A percentile compares a stretch with the other conserved stretches of the same genome.
These are phyloP conservation scores for Epinotia ramella DNA, from an alignment of 2,888 invertebrate genomes.

Conservation along the genomic window DNA sequence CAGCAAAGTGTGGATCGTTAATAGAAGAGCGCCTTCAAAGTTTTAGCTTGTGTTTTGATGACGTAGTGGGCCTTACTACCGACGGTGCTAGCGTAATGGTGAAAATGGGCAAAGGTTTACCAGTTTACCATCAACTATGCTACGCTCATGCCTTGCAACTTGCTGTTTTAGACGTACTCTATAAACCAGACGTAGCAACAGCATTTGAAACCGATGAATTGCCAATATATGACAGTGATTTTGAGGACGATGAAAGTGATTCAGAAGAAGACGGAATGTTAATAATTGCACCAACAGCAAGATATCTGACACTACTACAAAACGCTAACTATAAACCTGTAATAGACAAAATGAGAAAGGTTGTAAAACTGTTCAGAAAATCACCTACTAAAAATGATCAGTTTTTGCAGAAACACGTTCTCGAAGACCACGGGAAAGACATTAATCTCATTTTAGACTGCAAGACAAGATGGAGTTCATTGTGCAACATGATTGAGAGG, in stretches of 20 bases:
- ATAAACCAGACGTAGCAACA: not conserved
- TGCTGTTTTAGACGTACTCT: constrained; percentile 25
- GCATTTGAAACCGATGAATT: not conserved
- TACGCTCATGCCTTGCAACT: constrained; percentile 35
- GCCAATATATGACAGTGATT: not conserved
- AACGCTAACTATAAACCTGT: not conserved
- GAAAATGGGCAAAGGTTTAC: constrained; percentile 27
- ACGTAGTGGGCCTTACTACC: constrained; percentile 26
- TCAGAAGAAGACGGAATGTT: not conserved
- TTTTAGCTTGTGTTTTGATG: not conserved
- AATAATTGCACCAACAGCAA: not conserved
- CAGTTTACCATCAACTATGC: constrained; percentile 28
- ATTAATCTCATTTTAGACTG: constrained; percentile 1
- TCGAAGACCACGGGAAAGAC: constrained; percentile 1
- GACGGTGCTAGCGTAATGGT: constrained; percentile 38
- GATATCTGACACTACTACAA: not conserved
- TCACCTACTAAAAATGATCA: not conserved
- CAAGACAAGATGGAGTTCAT: constrained; percentile 3
- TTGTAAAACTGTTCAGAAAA: not conserved
- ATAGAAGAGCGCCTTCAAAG: not conserved
- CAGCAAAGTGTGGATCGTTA: constrained; percentile 1
- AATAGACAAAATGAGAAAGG: not conserved
- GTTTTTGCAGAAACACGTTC: not conserved
- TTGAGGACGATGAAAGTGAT: constrained; percentile 1
- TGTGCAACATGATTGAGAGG: too few relatives aligned